phyloP scores from a whole-genome alignment of 1,140 invertebrate genomes.

The Polyergus mexicanus region DNA sequence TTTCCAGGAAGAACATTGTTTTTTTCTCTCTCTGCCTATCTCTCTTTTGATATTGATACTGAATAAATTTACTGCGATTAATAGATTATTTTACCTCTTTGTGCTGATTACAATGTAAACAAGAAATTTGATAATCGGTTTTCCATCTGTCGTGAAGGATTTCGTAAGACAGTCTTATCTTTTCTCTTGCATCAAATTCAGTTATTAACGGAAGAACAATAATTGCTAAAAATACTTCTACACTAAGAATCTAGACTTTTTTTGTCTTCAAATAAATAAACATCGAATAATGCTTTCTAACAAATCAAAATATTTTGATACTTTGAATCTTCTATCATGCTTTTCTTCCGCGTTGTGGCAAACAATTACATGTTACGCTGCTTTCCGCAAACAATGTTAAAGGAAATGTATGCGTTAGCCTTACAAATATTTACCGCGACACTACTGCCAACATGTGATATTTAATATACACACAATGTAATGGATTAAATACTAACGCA shows the following conservation, averaged over 20 bases:
- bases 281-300: not conserved
- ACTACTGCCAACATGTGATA: not conserved
- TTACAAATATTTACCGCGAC: not conserved
- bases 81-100: conserved; percentile 20
- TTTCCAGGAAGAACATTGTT: not conserved
- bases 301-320: not conserved
- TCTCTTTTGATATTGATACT: not conserved
- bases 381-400: not conserved
- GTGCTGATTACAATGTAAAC: not conserved
- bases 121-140: not conserved
- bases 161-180: not conserved
- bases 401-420: not conserved
- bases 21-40: not conserved
- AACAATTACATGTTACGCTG: not conserved
- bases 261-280: not conserved
- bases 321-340: not conserved
- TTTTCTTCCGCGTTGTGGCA: not conserved
- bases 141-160: not conserved
- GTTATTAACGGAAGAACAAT: conserved; percentile 4
- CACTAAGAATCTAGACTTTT: not conserved
- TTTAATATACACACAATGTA: not conserved
- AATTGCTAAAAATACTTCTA: not conserved
- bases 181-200: conserved; percentile 18
- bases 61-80: not conserved
- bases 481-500: conserved; percentile 23